Evolutionary conservation across 2,888 invertebrate species (phyloP), one percentile per base, ranked within the genome.

Genomic region (Tachina fera): DNA sequence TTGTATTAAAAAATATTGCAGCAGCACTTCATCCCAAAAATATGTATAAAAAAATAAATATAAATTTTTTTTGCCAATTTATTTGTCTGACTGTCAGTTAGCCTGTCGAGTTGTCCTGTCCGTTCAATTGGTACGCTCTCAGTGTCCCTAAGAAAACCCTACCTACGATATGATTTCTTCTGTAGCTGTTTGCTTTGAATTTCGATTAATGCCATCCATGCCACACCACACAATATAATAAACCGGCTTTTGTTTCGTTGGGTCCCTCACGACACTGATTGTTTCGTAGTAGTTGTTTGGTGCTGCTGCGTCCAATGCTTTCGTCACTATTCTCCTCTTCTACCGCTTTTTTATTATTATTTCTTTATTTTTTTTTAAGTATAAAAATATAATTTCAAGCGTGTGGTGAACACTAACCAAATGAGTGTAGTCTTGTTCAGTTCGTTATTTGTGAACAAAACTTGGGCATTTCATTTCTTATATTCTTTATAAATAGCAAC

Each of bases 161-260:
- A 71, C 79, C 86, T 79, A 86, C 76, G 80, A 77, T 60, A 70
- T 58, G 19, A 45, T 67, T 61, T 72, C 58, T 81, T 77, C 22
- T 51, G 51, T 51, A 8, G 51, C 43, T 79, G 68, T 85, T 84
- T 83, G 84, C 76, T 84, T 84, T 79, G 63, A 84, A 87, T 87
- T 85, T 86, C 85, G 87, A 83, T 87, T 87, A 86, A 88, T 90
- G 88, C 89, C 88, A 89, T 90, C 0, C 89, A n/a, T n/a, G 89
- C 89, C 89, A 31, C 31, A 6, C 89, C 88, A 89, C 89, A 88
- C 89, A 88, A 90, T 88, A 88, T 89, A 88, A 83, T 67, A 89
- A 89, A 90, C 88, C 88, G 88, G 89, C 88, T 89, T 87, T 84
- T 76, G 80, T 80, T 43, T 43, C 53, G 60, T 82, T 75, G 75